Conservation (phyloP, 2,888 invertebrate genomes). For the Ptilodon capucinus region DNA sequence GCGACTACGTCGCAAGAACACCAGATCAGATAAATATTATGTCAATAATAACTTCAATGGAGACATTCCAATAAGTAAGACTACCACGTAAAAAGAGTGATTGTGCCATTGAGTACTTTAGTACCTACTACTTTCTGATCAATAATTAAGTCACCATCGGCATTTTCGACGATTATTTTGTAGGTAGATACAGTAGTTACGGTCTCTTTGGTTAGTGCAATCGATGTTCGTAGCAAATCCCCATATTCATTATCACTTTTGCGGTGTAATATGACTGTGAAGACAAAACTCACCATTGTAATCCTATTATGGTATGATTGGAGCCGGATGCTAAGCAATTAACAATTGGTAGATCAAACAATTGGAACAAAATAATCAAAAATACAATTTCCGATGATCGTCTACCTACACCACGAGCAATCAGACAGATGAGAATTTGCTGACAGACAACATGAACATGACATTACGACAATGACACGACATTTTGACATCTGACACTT, state of each 20-base stretch:
- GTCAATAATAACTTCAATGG: not conserved
- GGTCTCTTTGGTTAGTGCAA: too few species aligned
- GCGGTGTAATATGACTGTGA: constrained; percentile 10
- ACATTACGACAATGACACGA: too few species aligned
- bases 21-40: not conserved
- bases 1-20: not conserved
- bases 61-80: not conserved
- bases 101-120: not conserved
- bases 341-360: constrained; percentile 41
- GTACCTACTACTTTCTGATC: not conserved
- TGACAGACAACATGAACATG: too few species aligned
- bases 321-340: constrained; percentile 28
- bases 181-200: too few species aligned
- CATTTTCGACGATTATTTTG: not conserved
- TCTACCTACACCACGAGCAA: constrained; percentile 37
- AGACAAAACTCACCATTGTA: constrained; percentile 55
- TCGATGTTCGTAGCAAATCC: constrained; percentile 39
- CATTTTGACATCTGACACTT: not conserved
- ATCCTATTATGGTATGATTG: constrained; percentile 35
- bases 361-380: constrained; percentile 53
- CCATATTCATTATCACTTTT: constrained; percentile 16
- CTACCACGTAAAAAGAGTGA: not conserved
- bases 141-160: not conserved
- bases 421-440: constrained; percentile 70
- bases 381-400: constrained; percentile 50